Conservation (phyloP, 2,797 vertebrate genomes). For the Novumbra hubbsi region DNA sequence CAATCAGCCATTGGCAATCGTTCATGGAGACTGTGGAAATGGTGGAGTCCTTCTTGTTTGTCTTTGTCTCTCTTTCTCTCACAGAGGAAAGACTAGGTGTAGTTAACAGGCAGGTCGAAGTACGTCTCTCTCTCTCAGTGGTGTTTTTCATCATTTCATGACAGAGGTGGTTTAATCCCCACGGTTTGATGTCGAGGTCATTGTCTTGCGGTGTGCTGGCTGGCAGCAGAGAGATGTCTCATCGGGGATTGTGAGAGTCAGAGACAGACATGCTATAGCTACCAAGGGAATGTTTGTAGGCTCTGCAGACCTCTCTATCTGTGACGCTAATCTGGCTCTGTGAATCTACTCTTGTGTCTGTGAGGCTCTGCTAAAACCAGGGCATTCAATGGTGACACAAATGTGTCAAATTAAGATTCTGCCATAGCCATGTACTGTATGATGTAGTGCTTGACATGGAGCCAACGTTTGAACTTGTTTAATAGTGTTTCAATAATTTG, state of each 20-base stretch:
- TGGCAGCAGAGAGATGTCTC: not conserved
- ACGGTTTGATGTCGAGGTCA: not conserved
- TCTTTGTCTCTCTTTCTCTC: no score
- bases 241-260: not conserved
- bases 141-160: conserved; percentile 33
- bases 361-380: not conserved
- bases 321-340: not conserved
- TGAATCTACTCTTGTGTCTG: not conserved
- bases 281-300: not conserved
- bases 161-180: not conserved
- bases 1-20: conserved; percentile 12
- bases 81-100: no score
- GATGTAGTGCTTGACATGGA: conserved; percentile 4
- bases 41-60: conserved; percentile 11
- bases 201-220: not conserved
- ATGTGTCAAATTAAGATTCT: not conserved
- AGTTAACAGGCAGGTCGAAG: no score
- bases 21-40: conserved; percentile 41
- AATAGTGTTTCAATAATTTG: not conserved
- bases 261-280: not conserved
- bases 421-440: not conserved
- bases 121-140: not conserved
- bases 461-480: conserved; percentile 22
- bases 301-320: not conserved
- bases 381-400: not conserved